Base-by-base conservation (phyloP, 2,888 invertebrate genomes). In the Aromia moschata region DNA sequence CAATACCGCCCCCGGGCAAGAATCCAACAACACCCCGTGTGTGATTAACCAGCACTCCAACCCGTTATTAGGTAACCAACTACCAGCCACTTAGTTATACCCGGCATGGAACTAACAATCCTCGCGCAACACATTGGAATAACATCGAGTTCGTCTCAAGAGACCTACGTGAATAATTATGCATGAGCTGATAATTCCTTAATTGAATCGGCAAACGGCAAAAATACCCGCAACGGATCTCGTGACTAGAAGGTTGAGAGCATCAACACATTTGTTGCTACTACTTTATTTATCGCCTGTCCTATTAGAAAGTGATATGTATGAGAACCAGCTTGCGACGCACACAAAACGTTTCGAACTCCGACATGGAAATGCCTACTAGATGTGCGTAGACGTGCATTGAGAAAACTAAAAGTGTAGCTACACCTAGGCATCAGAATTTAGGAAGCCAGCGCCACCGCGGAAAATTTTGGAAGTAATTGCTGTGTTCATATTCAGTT, bases 291-390 rank as follows among this genome's bases (percentile, higher is more conserved):
- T 73, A 74, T 72, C 63, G 62, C 70, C 71, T 67, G 73, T 71
- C 72, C 62, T 59, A 72, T 74, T 75, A 73, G 74, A 74, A 74
- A 74, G 74, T 72, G 73, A 75, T 74, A 73, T 73, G 72, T 71
- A 73, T 71, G 73, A 68, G 73, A 74, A 74, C 68, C 49, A n/a
- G 60, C 38, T 57, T 12, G 45, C 49, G 51, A 52, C 40, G 60
- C 31, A 53, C 37, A 36, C 47, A 36, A n/a, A 60, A 61, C 61
- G 18, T 55, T 59, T 62, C 55, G 58, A 25, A n/a, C 64, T 65
- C 58, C 58, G 41, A 66, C 67, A 68, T 63, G 69, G 69, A 55
- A 64, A 59, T 59, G 54, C 17, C 17, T 11, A 11, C n/a, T 33
- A n/a, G 33, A 5, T 33, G 11, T 11, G 25, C n/a, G n/a, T 3